Percentiles rank a stretch among this genome's conserved stretches.
Conservation (phyloP, 2,113 vertebrate species). For the Corythaixoides concolor region DNA sequence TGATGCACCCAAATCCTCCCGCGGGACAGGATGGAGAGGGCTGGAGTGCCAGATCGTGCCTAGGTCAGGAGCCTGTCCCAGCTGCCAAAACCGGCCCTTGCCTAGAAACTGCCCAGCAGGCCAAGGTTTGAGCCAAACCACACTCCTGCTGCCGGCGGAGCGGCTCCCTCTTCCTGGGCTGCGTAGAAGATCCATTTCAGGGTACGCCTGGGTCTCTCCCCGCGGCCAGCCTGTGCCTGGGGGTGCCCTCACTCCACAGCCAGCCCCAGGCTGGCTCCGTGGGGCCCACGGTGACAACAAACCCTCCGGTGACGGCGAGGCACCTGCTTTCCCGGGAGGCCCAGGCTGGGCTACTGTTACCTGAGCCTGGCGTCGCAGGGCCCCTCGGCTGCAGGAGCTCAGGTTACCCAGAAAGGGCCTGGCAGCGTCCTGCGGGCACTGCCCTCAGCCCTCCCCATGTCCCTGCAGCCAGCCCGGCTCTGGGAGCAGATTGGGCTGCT, state of each 20-base stretch:
- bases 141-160: too few species aligned
- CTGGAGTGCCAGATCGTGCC: accelerated
- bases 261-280: neutral
- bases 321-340: neutral
- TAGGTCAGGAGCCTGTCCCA: neutral
- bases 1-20: neutral
- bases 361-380: neutral
- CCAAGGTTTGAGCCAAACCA: neutral
- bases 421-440: neutral
- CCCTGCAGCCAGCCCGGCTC: neutral
- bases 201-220: neutral
- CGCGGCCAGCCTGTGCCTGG: accelerated
- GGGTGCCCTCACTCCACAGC: accelerated
- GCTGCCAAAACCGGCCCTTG: neutral
- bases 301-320: accelerated
- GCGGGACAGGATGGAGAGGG: accelerated
- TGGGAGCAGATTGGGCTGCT: neutral
- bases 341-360: neutral
- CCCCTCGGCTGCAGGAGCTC: neutral
- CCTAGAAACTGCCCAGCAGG: neutral
- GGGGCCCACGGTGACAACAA: neutral
- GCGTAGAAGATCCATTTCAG: accelerated
- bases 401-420: neutral
- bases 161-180: accelerated
- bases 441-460: neutral